Percentiles rank a stretch among this genome's conserved stretches.
Conservation (phyloP, 2,888 invertebrate genomes). For the Protonemura montana region DNA sequence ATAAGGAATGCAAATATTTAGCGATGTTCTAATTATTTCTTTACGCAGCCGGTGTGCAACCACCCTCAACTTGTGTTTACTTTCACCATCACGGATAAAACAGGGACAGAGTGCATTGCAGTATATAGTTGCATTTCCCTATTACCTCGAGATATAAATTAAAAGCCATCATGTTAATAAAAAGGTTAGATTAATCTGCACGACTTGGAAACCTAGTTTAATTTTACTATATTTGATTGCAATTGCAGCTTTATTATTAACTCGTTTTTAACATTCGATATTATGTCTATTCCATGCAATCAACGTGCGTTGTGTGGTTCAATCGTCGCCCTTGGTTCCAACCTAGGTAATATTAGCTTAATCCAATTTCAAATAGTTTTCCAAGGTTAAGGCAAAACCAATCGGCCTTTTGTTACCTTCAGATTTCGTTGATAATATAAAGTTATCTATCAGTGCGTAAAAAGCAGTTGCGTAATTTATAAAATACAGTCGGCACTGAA, state of each 20-base stretch:
- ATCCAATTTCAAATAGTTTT: conserved; percentile 23
- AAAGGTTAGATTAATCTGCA: background rate
- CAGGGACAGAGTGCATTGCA: too few species aligned
- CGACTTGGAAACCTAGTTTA: background rate
- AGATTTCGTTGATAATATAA: background rate
- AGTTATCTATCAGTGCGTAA: conserved; percentile 12
- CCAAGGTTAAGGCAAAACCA: conserved; percentile 28
- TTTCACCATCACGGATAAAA: too few species aligned
- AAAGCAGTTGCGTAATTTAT: background rate
- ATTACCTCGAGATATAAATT: background rate
- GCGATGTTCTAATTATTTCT: too few species aligned
- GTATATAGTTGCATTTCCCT: background rate
- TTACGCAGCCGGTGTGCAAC: too few species aligned
- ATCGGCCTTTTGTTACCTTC: conserved; percentile 31
- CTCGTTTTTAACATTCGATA: background rate
- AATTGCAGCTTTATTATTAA: background rate
- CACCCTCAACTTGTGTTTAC: too few species aligned
- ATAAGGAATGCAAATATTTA: too few species aligned
- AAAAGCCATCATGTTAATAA: background rate
- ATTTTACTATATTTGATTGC: background rate
- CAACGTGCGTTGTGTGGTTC: background rate
- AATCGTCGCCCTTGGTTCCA: conserved; percentile 15
- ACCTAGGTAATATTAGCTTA: conserved; percentile 14
- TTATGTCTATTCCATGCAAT: background rate
- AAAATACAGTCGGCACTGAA: background rate